Percentiles rank a stretch among this genome's conserved stretches.
phyloP scores from a whole-genome alignment of 2,113 vertebrate species.

The Chionis minor region DNA sequence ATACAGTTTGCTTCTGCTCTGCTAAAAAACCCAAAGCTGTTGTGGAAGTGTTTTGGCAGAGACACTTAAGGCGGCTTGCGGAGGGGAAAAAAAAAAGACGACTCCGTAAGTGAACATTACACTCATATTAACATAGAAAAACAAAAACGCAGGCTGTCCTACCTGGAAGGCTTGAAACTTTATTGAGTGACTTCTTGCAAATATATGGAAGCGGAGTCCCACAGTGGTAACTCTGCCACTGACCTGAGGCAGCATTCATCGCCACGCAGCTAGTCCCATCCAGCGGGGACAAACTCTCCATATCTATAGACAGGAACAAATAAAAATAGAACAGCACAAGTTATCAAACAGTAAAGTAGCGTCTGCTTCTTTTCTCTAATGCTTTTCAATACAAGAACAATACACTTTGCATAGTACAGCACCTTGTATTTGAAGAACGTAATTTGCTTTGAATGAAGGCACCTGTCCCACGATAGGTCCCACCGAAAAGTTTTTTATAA shows the following conservation, averaged over 20 bases:
- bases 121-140: not conserved
- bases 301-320: constrained; percentile 64
- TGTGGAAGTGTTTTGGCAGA: constrained; percentile 4
- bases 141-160: not conserved
- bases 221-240: constrained; percentile 80
- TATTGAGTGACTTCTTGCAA: constrained; percentile 81
- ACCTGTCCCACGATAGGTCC: not conserved
- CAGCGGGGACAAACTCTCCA: constrained; percentile 57
- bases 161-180: constrained; percentile 68
- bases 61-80: not conserved
- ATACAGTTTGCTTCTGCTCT: not conserved
- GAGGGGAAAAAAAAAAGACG: not conserved
- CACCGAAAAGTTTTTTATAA: not conserved
- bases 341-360: not conserved
- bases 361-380: not conserved
- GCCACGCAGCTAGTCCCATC: constrained; percentile 82
- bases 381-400: not conserved
- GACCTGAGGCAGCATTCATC: constrained; percentile 74
- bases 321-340: not conserved
- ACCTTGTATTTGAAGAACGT: not conserved
- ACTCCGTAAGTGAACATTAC: not conserved
- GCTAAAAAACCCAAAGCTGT: not conserved
- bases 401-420: not conserved
- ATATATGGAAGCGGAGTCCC: constrained; percentile 83
- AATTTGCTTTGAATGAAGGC: not conserved